Conservation (phyloP, 2,797 vertebrate genomes). For the Danio tinwini region DNA sequence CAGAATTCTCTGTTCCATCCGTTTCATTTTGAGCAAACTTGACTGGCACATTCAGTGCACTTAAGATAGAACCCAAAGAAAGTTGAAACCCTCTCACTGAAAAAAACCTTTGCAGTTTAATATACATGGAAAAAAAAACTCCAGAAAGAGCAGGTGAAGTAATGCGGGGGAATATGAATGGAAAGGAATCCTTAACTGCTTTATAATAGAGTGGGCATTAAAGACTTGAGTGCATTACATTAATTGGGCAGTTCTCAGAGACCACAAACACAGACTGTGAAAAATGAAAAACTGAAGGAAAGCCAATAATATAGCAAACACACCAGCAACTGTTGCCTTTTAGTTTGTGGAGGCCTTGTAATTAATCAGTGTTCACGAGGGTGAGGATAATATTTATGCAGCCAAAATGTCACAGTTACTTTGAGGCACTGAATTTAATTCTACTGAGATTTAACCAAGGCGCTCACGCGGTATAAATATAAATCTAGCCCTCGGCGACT, state of each 20-base stretch:
- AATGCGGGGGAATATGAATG: constrained; percentile 66
- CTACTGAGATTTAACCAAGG: constrained; percentile 52
- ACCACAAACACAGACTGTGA: constrained; percentile 67
- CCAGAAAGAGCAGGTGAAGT: constrained; percentile 41
- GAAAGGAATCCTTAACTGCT: constrained; percentile 79
- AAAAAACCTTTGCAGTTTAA: constrained; percentile 56
- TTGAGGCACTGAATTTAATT: constrained; percentile 60
- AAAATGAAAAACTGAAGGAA: constrained; percentile 75
- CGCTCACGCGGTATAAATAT: constrained; percentile 61
- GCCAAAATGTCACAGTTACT: constrained; percentile 64
- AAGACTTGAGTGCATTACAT: constrained; percentile 78
- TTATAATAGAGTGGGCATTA: constrained; percentile 64
- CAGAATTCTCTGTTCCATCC: constrained; percentile 10
- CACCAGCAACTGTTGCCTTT: constrained; percentile 74
- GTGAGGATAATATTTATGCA: constrained; percentile 50
- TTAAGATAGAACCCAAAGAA: constrained; percentile 61
- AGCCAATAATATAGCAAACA: constrained; percentile 69
- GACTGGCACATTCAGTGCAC: constrained; percentile 8
- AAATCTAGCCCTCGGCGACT: constrained; percentile 50
- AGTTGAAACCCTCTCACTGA: constrained; percentile 57
- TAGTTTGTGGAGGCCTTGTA: constrained; percentile 78
- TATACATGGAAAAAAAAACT: constrained; percentile 2
- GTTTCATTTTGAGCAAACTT: constrained; percentile 19
- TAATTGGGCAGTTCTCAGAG: constrained; percentile 74
- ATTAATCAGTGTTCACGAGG: constrained; percentile 74